Evolutionary conservation across 2,113 vertebrate genomes (phyloP).

Genomic region (Ahaetulla prasina): DNA sequence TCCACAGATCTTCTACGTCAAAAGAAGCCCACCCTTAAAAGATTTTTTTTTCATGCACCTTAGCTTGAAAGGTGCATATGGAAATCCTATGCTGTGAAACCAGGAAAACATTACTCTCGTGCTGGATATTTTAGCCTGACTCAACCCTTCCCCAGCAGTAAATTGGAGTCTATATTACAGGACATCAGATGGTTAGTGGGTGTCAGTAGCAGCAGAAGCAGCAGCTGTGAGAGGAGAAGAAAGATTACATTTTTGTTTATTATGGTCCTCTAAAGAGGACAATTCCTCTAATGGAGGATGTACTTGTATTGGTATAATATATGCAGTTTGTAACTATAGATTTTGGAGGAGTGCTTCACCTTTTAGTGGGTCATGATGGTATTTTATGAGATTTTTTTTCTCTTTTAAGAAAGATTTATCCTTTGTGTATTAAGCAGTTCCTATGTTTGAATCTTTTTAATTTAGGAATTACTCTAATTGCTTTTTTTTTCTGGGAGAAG

Average conservation of each 20-base stretch:
- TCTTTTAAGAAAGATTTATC: not conserved
- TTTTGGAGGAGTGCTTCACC: not conserved
- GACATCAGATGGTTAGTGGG: not conserved
- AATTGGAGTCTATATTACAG: not conserved
- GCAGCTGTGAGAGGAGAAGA: not conserved
- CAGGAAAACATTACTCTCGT: not conserved
- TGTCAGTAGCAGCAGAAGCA: not conserved
- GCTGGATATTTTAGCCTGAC: not conserved
- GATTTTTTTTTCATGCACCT: not conserved
- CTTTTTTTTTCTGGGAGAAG: not conserved
- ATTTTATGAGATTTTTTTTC: not conserved
- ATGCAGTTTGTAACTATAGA: not conserved
- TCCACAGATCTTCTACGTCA: not conserved
- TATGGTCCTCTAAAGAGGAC: not conserved
- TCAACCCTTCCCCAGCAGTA: not conserved
- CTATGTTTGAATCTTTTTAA: not conserved
- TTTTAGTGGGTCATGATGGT: not conserved
- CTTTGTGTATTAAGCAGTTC: not conserved
- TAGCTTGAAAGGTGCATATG: not conserved
- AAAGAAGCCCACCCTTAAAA: not conserved
- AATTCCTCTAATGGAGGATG: not conserved
- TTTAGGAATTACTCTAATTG: not conserved
- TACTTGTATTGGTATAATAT: not conserved
- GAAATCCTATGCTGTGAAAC: not conserved
- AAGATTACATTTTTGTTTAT: not conserved